A percentile compares a stretch with the other conserved stretches of the same genome.
phyloP scores from a whole-genome alignment of 2,113 vertebrate genomes.

The Saguinus imperator region DNA sequence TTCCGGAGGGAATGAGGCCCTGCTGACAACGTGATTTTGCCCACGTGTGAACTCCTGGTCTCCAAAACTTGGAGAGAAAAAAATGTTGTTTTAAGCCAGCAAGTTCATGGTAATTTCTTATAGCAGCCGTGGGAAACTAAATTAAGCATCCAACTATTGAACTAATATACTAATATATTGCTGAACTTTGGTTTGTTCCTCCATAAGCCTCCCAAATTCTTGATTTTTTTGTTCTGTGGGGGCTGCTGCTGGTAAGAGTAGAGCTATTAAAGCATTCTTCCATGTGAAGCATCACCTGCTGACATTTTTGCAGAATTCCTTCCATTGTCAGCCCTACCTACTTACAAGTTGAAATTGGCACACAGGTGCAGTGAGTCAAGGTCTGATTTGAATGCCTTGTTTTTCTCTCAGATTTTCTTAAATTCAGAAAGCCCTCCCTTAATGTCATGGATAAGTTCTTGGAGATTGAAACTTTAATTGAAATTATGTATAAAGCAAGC shows the following conservation, averaged over 20 bases:
- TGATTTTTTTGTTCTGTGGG: constrained; percentile 46
- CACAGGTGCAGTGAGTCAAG: constrained; percentile 1
- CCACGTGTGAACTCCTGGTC: not conserved
- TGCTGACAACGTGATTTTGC: not conserved
- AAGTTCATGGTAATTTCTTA: not conserved
- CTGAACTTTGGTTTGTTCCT: not conserved
- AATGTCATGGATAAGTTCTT: not conserved
- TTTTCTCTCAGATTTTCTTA: constrained; percentile 39
- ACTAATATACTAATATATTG: not conserved
- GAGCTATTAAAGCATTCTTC: constrained; percentile 28
- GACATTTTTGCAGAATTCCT: constrained; percentile 56
- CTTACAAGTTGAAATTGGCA: constrained; percentile 54
- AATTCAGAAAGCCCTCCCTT: not conserved
- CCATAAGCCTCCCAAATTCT: not conserved
- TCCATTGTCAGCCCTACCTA: constrained; percentile 53
- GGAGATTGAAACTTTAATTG: not conserved
- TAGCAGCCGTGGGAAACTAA: not conserved
- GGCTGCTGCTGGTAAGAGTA: constrained; percentile 34
- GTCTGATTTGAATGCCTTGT: constrained; percentile 16
- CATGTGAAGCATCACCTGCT: not conserved
- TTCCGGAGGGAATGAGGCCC: not conserved
- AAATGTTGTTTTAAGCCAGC: not conserved
- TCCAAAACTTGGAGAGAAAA: not conserved
- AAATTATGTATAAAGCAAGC: not conserved
- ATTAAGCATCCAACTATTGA: constrained; percentile 1